These are phyloP conservation scores for Nannospalax galili DNA, from an alignment of 2,113 vertebrate genomes.

Conservation along the genomic window DNA sequence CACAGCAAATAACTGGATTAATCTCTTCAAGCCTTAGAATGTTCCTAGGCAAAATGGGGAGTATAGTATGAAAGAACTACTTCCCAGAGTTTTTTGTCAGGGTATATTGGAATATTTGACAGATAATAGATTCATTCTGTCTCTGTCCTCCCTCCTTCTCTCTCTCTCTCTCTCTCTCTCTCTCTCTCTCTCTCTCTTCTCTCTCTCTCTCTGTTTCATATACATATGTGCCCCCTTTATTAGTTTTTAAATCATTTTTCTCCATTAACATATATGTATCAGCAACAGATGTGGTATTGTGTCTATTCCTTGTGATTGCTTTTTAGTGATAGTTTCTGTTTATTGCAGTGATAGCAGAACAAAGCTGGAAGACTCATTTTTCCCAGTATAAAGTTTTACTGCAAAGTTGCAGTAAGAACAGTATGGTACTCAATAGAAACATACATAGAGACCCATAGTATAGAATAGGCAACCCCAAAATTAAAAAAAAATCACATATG, in stretches of 20 bases:
- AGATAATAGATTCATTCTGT: background rate
- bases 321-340: background rate
- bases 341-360: background rate
- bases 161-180: too few species aligned
- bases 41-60: background rate
- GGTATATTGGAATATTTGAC: background rate
- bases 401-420: background rate
- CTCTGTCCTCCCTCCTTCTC: too few species aligned
- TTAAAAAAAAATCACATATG: background rate
- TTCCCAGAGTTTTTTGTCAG: background rate
- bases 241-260: background rate
- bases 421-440: background rate
- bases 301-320: background rate
- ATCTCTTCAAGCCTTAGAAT: background rate
- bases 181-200: too few species aligned
- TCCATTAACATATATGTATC: background rate
- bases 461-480: background rate
- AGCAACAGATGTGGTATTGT: background rate
- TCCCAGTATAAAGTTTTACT: background rate
- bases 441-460: background rate
- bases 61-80: background rate
- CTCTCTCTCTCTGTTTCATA: background rate
- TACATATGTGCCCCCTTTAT: background rate
- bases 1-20: background rate
- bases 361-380: background rate